Base-by-base conservation (phyloP, 2,888 invertebrate genomes). In the Dichetophora obliterata region DNA sequence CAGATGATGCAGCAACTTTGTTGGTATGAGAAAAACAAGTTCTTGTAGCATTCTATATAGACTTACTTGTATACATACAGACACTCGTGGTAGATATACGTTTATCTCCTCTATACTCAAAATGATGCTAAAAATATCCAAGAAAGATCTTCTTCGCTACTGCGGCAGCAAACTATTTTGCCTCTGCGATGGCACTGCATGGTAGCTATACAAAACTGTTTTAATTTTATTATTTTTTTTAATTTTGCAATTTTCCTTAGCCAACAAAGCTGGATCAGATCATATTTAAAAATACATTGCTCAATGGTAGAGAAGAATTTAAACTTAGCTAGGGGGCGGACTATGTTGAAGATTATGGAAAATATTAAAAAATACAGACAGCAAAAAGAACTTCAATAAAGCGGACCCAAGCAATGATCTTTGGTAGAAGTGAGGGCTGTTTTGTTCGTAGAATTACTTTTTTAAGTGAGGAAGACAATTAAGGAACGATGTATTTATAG, bases 61-160 rank as follows among this genome's bases (percentile, higher is more conserved):
- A 54, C 6, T n/a, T 14, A 31, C 19, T 31, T 52, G 34, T 16
- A 19, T 43, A 14, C 52, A 19, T 16, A 24, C 22, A 9, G 22
- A 43, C 14, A 52, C 34, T 19, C 9, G 5, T 73, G 14, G 63
- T 8, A n/a, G 19, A 22, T 31, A 48, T 48, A 48, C 31, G 31
- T 31, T 31, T 68, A 34, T 50, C 27, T 63, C 27, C 65, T 19
- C 43, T 43, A 16, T 43, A 57, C 65, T 73, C 22, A 14, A 61
- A 54, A 24, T 22, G 24, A 59, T 24, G 66, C 74, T 74, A 74
- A 74, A 74, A 66, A 74, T 74, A 65, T 34, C 37, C 37, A 31
- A 50, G 65, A n/a, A 66, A 73, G 31, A 31, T 27, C 66, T 22
- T 22, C 68, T 68, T 48, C 48, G 22, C 50, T 66, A 3, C n/a